A percentile compares a stretch with the other conserved stretches of the same genome.
phyloP scores from a whole-genome alignment of 2,888 invertebrate species.

The Lycia hirtaria region DNA sequence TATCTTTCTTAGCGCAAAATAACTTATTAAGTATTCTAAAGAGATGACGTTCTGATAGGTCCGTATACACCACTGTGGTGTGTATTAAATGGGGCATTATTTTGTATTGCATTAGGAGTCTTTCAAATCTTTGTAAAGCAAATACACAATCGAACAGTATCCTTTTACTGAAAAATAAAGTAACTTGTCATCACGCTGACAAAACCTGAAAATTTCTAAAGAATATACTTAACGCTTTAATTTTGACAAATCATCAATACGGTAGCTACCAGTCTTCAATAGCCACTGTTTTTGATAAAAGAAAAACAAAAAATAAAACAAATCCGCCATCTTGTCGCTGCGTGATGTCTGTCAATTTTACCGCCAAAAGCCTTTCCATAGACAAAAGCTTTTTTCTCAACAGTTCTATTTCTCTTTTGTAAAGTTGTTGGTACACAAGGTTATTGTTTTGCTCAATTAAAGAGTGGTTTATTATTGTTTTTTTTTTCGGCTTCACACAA shows the following conservation, averaged over 20 bases:
- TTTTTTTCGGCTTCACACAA: slow-evolving; percentile 4
- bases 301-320: slow-evolving; percentile 20
- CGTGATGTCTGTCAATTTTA: slow-evolving; percentile 69
- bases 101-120: no score
- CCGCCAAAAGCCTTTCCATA: slow-evolving; percentile 67
- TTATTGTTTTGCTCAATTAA: slow-evolving; percentile 81
- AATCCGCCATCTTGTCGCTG: slow-evolving; percentile 62
- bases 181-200: slow-evolving; percentile 7
- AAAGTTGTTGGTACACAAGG: slow-evolving; percentile 64
- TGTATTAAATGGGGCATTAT: no score
- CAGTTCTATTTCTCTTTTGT: slow-evolving; percentile 55
- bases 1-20: no score
- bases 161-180: slow-evolving; percentile 37
- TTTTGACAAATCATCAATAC: slow-evolving; percentile 69
- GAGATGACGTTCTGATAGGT: no score
- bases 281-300: slow-evolving; percentile 31
- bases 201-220: slow-evolving; percentile 31
- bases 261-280: slow-evolving; percentile 62
- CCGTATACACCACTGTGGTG: no score
- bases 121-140: no score
- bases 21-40: no score
- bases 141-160: no score
- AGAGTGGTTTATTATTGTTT: slow-evolving; percentile 58
- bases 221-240: slow-evolving; percentile 63
- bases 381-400: slow-evolving; percentile 53